These are phyloP conservation scores for Villa cingulata DNA, from an alignment of 2,888 invertebrate genomes.

Conservation along the genomic window DNA sequence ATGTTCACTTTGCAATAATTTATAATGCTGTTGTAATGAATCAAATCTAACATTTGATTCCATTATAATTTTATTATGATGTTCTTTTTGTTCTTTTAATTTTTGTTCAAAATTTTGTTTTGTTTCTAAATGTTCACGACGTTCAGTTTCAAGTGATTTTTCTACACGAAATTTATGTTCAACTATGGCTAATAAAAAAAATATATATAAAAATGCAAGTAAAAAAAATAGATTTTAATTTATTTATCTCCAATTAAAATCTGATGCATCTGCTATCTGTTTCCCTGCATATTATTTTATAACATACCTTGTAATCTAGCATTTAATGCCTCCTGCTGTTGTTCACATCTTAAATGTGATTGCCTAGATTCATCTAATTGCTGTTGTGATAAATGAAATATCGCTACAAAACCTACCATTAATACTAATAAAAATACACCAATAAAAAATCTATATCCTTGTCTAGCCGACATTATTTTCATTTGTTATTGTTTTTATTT, in stretches of 20 bases:
- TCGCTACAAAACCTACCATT: slow-evolving; percentile 41
- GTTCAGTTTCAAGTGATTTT: slow-evolving; percentile 42
- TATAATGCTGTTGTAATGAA: slow-evolving; percentile 42
- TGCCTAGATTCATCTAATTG: slow-evolving; percentile 43
- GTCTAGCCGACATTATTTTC: slow-evolving; percentile 31
- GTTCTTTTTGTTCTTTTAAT: slow-evolving; percentile 38
- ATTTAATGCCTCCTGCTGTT: slow-evolving; percentile 44
- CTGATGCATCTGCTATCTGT: background rate
- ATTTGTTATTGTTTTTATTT: background rate
- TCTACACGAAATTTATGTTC: slow-evolving; percentile 45
- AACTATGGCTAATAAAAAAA: slow-evolving; percentile 38
- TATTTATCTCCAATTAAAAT: background rate
- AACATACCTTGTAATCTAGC: slow-evolving; percentile 46
- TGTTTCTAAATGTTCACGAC: slow-evolving; percentile 40
- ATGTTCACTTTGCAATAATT: slow-evolving; percentile 39
- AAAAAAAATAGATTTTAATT: slow-evolving; percentile 1
- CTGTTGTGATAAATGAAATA: slow-evolving; percentile 44
- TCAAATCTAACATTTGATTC: slow-evolving; percentile 41
- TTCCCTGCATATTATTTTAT: background rate
- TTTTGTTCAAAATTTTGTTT: slow-evolving; percentile 39
- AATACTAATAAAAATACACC: slow-evolving; percentile 40
- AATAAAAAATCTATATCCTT: slow-evolving; percentile 43
- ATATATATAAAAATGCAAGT: too few relatives aligned
- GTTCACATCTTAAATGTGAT: slow-evolving; percentile 40
- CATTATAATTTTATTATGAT: slow-evolving; percentile 38